Conservation (phyloP, 2,797 vertebrate genomes). For the Brachyalestes nurse region DNA sequence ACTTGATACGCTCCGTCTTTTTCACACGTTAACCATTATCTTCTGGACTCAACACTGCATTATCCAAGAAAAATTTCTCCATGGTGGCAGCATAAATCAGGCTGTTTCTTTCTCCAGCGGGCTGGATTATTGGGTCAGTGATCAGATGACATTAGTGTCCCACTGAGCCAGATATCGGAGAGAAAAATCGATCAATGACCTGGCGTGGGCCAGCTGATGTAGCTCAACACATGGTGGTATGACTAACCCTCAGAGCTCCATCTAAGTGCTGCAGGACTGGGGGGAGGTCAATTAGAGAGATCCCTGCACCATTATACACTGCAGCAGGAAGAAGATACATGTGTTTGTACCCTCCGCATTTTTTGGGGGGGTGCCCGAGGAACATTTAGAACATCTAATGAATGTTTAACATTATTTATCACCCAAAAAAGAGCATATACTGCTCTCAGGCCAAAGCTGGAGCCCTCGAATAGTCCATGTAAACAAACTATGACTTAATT, state of each 20-base stretch:
- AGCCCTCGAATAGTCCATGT: not conserved
- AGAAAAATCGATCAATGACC: slow-evolving; percentile 58
- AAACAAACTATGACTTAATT: not conserved
- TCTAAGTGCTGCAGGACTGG: slow-evolving; percentile 37
- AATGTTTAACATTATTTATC: not conserved
- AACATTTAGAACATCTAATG: not conserved
- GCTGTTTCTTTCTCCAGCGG: slow-evolving; percentile 61
- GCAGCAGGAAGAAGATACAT: not conserved
- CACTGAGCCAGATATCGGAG: slow-evolving; percentile 69
- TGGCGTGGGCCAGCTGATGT: slow-evolving; percentile 50
- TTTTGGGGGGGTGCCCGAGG: not conserved
- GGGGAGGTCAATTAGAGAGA: slow-evolving; percentile 24
- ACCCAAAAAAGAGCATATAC: not conserved
- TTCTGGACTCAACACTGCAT: slow-evolving; percentile 30
- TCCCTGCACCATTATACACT: slow-evolving; percentile 4
- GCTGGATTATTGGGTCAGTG: slow-evolving; percentile 67
- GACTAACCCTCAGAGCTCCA: slow-evolving; percentile 65
- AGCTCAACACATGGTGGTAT: slow-evolving; percentile 56
- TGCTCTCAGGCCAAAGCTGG: not conserved
- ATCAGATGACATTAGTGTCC: slow-evolving; percentile 74
- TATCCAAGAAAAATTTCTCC: slow-evolving; percentile 60
- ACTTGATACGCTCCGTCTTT: slow-evolving; percentile 59
- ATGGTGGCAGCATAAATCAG: slow-evolving; percentile 26
- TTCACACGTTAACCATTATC: not conserved
- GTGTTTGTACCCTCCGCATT: not conserved